Evolutionary conservation across 2,797 vertebrate species (phyloP).

Genomic region (Danio jaintianensis): DNA sequence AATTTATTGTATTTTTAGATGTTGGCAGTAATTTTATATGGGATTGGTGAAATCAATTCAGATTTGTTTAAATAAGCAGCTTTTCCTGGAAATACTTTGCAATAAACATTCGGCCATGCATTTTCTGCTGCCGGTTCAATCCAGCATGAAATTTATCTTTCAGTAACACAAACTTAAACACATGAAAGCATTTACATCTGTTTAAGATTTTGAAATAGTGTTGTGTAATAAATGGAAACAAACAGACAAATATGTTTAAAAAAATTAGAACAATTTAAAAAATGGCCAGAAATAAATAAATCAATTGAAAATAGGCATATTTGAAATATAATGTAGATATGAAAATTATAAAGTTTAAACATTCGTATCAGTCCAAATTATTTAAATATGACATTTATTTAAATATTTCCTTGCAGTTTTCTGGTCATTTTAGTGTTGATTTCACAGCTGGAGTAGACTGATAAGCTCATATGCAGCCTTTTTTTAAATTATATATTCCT

Average conservation of each 20-base stretch:
- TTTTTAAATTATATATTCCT: not conserved
- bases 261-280: no score
- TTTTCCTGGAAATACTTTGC: not conserved
- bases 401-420: no score
- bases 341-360: no score
- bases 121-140: not conserved
- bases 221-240: not conserved
- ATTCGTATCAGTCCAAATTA: no score
- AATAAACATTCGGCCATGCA: not conserved
- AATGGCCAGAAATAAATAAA: no score
- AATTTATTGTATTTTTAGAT: not conserved
- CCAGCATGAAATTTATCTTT: not conserved
- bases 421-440: no score
- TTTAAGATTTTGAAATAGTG: not conserved
- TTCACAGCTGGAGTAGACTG: no score
- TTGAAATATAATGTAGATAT: no score
- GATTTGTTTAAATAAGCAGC: slow-evolving; percentile 7
- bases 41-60: not conserved
- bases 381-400: no score
- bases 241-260: no score
- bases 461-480: not conserved
- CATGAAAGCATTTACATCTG: not conserved
- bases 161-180: not conserved
- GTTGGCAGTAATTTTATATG: not conserved
- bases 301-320: no score